Percentiles rank a stretch among this genome's conserved stretches.
Conservation (phyloP, 2,113 vertebrate species). For the Paedocypris sp. region DNA sequence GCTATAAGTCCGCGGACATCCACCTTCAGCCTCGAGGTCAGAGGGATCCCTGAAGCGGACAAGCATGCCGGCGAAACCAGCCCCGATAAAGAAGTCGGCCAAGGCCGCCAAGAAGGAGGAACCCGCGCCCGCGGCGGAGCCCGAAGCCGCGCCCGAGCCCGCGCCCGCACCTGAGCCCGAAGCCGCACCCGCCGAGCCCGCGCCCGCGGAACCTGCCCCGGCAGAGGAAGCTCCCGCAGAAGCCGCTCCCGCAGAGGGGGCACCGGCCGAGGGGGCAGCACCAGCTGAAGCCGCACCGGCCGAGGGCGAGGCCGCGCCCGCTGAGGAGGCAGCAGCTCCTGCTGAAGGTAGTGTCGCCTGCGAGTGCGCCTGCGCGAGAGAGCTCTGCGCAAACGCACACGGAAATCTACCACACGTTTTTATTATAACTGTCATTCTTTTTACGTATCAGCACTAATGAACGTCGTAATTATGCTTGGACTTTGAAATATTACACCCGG, state of each 20-base stretch:
- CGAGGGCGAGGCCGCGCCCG: not conserved
- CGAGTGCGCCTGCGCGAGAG: conserved; percentile 44
- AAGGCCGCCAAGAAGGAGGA: conserved; percentile 37
- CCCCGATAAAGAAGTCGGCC: conserved; percentile 59
- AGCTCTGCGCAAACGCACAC: too few relatives aligned
- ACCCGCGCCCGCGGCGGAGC: conserved; percentile 8
- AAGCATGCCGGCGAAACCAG: conserved; percentile 55
- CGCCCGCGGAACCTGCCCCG: conserved; percentile 10
- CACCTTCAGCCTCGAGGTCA: not conserved
- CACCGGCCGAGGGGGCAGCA: conserved; percentile 8
- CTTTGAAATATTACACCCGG: too few relatives aligned
- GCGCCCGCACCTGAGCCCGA: conserved; percentile 37
- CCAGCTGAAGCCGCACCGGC: conserved; percentile 14
- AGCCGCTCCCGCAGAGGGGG: conserved; percentile 20
- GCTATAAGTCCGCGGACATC: conserved; percentile 17
- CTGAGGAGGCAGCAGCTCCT: conserved; percentile 1
- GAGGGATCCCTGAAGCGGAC: conserved; percentile 23
- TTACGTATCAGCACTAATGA: too few relatives aligned
- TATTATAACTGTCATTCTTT: too few relatives aligned
- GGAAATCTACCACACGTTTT: too few relatives aligned
- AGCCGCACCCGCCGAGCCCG: conserved; percentile 26
- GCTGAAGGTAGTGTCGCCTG: conserved; percentile 34
- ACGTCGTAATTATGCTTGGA: too few relatives aligned
- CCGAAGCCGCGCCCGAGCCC: conserved; percentile 29
- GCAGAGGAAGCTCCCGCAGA: conserved; percentile 8